These are phyloP conservation scores for Characodon lateralis DNA, from an alignment of 2,797 vertebrate genomes.

Conservation along the genomic window DNA sequence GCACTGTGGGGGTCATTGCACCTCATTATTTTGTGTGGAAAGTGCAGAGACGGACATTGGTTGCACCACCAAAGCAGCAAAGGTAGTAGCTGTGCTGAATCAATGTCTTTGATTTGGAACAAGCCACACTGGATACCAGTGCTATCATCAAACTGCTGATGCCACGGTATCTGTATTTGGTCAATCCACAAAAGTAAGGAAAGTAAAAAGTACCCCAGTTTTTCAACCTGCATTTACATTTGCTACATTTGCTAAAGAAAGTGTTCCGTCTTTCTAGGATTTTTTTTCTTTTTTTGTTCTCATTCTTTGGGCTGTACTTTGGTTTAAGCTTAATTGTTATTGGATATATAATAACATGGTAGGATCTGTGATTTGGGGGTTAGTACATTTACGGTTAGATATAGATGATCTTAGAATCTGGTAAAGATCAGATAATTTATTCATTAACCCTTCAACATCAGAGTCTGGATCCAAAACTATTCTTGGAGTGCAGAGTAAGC, in stretches of 20 bases:
- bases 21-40: conserved; percentile 2
- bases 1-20: background rate
- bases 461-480: background rate
- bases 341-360: background rate
- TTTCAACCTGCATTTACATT: background rate
- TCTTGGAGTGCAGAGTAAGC: background rate
- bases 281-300: background rate
- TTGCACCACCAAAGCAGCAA: conserved; percentile 2
- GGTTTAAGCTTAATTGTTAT: background rate
- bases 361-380: background rate
- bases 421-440: background rate
- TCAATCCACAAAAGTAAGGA: conserved; percentile 1
- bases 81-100: conserved; percentile 1
- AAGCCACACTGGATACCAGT: conserved; percentile 1
- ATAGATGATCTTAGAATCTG: background rate
- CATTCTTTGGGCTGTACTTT: background rate
- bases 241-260: background rate
- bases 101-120: background rate
- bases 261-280: background rate
- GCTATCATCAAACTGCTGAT: background rate
- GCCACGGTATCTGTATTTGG: background rate
- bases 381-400: background rate
- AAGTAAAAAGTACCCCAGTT: background rate
- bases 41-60: conserved; percentile 6
- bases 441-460: background rate